phyloP scores from a whole-genome alignment of 2,113 vertebrate genomes.

The Amblyornis subalaris region DNA sequence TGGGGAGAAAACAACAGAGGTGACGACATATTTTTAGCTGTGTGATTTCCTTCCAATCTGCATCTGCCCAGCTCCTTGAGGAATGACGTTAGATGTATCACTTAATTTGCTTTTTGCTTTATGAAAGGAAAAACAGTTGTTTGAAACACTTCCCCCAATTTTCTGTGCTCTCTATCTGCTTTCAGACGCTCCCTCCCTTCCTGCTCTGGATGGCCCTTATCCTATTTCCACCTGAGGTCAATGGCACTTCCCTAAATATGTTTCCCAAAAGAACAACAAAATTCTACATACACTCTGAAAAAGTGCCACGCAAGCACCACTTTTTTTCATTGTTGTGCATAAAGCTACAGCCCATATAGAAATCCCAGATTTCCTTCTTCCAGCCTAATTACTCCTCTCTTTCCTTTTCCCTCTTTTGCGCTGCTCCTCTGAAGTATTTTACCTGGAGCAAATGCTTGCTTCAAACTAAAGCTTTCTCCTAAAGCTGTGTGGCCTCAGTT shows the following conservation, averaged over 20 bases:
- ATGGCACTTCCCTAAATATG: slow-evolving; percentile 56
- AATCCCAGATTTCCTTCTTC: slow-evolving; percentile 6
- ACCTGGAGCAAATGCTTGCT: not conserved
- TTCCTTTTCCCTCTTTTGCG: not conserved
- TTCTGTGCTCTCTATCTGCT: slow-evolving; percentile 56
- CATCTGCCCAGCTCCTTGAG: not conserved
- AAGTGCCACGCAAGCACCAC: not conserved
- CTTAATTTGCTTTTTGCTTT: slow-evolving; percentile 29
- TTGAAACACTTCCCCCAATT: slow-evolving; percentile 56
- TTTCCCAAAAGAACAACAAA: slow-evolving; percentile 42
- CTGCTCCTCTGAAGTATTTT: slow-evolving; percentile 5
- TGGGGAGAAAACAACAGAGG: not conserved
- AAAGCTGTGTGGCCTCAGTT: slow-evolving; percentile 15
- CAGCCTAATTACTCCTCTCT: not conserved
- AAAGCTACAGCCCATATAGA: not conserved
- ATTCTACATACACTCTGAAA: not conserved
- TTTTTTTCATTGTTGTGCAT: not conserved
- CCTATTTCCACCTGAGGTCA: slow-evolving; percentile 63
- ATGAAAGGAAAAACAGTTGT: slow-evolving; percentile 50
- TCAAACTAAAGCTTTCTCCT: not conserved
- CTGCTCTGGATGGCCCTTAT: slow-evolving; percentile 57
- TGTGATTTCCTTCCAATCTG: slow-evolving; percentile 15
- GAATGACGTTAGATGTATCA: slow-evolving; percentile 9
- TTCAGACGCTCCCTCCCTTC: slow-evolving; percentile 58
- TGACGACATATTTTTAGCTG: slow-evolving; percentile 43